Evolutionary conservation across 1,140 invertebrate species (phyloP), one percentile per base, ranked within the genome.

Genomic region (Neuroterus valhalla): DNA sequence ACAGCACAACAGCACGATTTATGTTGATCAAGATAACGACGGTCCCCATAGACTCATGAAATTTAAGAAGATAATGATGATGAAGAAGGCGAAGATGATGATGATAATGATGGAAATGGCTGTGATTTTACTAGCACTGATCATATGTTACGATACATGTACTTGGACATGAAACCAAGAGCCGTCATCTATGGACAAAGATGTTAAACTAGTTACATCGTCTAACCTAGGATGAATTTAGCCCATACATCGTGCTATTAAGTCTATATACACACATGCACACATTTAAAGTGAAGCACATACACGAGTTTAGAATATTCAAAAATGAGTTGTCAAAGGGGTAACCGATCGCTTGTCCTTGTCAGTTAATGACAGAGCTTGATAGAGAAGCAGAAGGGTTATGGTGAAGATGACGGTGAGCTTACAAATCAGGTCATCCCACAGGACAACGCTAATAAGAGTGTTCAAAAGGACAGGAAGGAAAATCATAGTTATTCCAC

Each of bases 401-500:
- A 17, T 48, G 46, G n/a, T 48, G 46, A 38, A 62, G 23, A 23
- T 12, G 8, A n/a, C 6, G 23, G 26, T 31, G 3, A 62, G n/a
- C n/a, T 31, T 62, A 38, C 8, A 72, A 78, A 80, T 78, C 75
- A 80, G 78, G 68, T 77, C 72, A 77, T 73, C 74, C 75, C 73
- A 45, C 77, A 43, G 78, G 71, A 31, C 46, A 44, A 66, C 62
- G 62, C 42, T 76, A 74, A 72, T 78, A 71, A 66, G 69, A 75
- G 77, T 77, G 76, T 73, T 80, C 2, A 74, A 73, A 67, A 72
- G 75, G 73, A 77, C 75, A 81, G 77, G 77, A n/a, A n/a, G 70
- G 71, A 71, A 76, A 79, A 74, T 78, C 81, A 72, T 76, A 76
- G 74, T 78, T 77, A 74, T 71, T 81, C 50, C 75, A 73, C 78